Conservation (phyloP, 2,888 invertebrate species). For the Platycheirus rosarum region DNA sequence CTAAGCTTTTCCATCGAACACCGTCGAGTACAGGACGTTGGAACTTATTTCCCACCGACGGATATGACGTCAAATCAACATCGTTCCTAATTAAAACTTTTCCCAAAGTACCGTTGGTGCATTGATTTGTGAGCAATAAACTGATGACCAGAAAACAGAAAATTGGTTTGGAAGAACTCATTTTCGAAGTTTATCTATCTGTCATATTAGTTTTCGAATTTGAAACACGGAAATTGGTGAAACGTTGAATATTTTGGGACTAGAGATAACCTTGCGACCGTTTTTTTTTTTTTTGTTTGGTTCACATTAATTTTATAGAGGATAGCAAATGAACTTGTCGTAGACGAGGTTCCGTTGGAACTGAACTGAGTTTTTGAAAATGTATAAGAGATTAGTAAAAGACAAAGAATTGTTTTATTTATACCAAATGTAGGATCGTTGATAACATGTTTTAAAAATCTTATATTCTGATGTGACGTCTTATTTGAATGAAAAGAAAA, state of each 20-base stretch:
- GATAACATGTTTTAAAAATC: conserved; percentile 25
- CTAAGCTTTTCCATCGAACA: conserved; percentile 53
- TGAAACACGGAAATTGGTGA: not conserved
- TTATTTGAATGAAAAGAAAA: not conserved
- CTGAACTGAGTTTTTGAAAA: conserved; percentile 48
- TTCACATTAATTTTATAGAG: not conserved
- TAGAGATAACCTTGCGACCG: conserved; percentile 59
- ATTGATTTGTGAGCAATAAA: conserved; percentile 10
- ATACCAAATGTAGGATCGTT: conserved; percentile 4
- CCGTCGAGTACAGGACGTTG: conserved; percentile 65
- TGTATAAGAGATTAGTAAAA: conserved; percentile 20
- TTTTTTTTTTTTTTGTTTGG: not conserved
- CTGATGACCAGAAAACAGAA: not conserved
- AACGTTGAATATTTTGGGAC: conserved; percentile 23
- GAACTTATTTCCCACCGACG: conserved; percentile 66
- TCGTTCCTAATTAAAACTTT: conserved; percentile 54
- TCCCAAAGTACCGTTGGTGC: not conserved
- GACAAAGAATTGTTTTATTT: not conserved
- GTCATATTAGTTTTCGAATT: conserved; percentile 17
- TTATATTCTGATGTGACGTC: not conserved
- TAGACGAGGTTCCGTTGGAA: conserved; percentile 32
- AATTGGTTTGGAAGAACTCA: conserved; percentile 18
- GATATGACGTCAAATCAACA: conserved; percentile 63
- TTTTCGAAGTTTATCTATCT: conserved; percentile 18
- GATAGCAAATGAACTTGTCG: conserved; percentile 26